Evolutionary conservation across 2,797 vertebrate genomes (phyloP).

Genomic region (Gobionotothen gibberifrons): DNA sequence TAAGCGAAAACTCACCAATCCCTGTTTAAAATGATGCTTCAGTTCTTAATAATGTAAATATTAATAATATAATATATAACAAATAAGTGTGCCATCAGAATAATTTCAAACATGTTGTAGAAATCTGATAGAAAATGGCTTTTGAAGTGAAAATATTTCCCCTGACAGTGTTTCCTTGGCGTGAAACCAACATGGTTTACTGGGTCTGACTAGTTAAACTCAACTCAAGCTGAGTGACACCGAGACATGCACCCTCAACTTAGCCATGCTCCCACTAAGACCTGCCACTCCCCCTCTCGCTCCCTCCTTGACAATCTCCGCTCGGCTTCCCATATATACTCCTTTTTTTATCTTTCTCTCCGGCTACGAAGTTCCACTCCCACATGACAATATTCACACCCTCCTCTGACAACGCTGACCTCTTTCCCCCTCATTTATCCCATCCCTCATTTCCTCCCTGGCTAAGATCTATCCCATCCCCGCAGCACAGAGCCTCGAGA

Average conservation of each 20-base stretch:
- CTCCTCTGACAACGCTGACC: conserved; percentile 73
- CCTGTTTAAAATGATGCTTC: too few relatives aligned
- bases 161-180: conserved; percentile 1
- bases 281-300: conserved; percentile 57
- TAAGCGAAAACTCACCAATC: too few relatives aligned
- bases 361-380: conserved; percentile 56
- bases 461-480: conserved; percentile 61
- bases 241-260: conserved; percentile 62
- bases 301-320: conserved; percentile 50
- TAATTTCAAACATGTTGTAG: neutral
- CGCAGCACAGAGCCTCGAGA: conserved; percentile 52
- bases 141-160: conserved; percentile 6
- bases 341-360: conserved; percentile 58
- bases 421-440: conserved; percentile 74
- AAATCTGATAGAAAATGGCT: neutral
- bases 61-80: too few relatives aligned
- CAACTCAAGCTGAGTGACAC: conserved; percentile 64
- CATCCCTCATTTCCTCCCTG: conserved; percentile 63
- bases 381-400: conserved; percentile 70
- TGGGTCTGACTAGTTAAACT: conserved; percentile 62
- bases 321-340: conserved; percentile 54
- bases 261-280: conserved; percentile 70
- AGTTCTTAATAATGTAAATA: too few relatives aligned
- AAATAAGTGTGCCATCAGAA: neutral
- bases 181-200: conserved; percentile 35